Percentiles rank a stretch among this genome's conserved stretches.
phyloP scores from a whole-genome alignment of 2,888 invertebrate species.

The Myathropa florea region DNA sequence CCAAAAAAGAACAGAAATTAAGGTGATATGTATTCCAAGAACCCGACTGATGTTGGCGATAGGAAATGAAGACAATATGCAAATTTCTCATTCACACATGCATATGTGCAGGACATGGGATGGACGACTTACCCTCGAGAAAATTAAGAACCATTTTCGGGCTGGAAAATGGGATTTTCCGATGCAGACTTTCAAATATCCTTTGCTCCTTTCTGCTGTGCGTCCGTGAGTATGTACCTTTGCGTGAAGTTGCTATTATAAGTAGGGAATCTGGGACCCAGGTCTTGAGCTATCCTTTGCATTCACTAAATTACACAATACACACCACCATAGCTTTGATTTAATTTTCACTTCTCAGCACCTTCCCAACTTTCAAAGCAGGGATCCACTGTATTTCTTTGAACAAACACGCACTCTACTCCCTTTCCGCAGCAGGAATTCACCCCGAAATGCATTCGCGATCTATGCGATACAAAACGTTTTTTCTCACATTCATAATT shows the following conservation, averaged over 20 bases:
- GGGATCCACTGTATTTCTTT: neutral
- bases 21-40: constrained; percentile 25
- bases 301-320: constrained; percentile 40
- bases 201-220: constrained; percentile 6
- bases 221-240: neutral
- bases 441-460: constrained; percentile 37
- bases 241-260: neutral
- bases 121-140: constrained; percentile 60
- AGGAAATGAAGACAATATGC: constrained; percentile 35
- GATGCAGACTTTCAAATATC: constrained; percentile 50
- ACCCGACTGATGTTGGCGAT: constrained; percentile 17
- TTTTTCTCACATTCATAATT: constrained; percentile 54
- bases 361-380: constrained; percentile 5
- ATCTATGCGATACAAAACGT: constrained; percentile 21
- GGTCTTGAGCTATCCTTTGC: constrained; percentile 38
- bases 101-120: neutral
- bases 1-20: neutral
- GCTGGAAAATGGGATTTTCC: constrained; percentile 50
- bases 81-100: constrained; percentile 10
- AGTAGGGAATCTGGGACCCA: neutral
- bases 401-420: constrained; percentile 19
- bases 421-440: constrained; percentile 31
- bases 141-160: constrained; percentile 66
- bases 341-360: constrained; percentile 4
- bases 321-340: constrained; percentile 16